phyloP scores from a whole-genome alignment of 2,113 vertebrate species.

The Carassius auratus region DNA sequence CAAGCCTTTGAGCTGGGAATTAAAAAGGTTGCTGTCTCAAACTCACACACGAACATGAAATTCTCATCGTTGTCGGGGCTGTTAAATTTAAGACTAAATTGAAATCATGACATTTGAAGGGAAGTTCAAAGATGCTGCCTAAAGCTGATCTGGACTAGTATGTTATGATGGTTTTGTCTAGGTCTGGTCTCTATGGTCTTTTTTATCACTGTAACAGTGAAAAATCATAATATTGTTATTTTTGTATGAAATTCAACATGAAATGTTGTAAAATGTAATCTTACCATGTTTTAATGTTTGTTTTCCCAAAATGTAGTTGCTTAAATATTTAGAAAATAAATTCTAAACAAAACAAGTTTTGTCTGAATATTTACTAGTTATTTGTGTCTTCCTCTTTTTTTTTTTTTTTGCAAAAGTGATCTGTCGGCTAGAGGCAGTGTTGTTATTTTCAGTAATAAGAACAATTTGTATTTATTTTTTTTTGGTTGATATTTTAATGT shows the following conservation, averaged over 20 bases:
- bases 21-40: constrained; percentile 81
- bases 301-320: not conserved
- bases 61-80: not conserved
- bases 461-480: too few relatives aligned
- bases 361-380: not conserved
- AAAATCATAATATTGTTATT: too few relatives aligned
- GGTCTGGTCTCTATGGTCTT: too few relatives aligned
- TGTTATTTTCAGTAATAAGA: not conserved
- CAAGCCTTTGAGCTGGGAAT: constrained; percentile 90
- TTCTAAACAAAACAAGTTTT: too few relatives aligned
- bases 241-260: not conserved
- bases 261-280: not conserved
- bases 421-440: too few relatives aligned
- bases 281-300: not conserved
- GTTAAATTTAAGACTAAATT: not conserved
- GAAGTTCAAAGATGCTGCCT: too few relatives aligned
- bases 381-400: too few relatives aligned
- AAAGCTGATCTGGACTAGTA: not conserved
- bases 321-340: not conserved
- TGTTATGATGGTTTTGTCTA: not conserved
- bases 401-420: too few relatives aligned
- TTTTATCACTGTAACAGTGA: too few relatives aligned
- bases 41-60: constrained; percentile 13
- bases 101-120: not conserved
- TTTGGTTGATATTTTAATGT: too few relatives aligned